phyloP scores from a whole-genome alignment of 2,113 vertebrate species.

The Centropus bengalensis region DNA sequence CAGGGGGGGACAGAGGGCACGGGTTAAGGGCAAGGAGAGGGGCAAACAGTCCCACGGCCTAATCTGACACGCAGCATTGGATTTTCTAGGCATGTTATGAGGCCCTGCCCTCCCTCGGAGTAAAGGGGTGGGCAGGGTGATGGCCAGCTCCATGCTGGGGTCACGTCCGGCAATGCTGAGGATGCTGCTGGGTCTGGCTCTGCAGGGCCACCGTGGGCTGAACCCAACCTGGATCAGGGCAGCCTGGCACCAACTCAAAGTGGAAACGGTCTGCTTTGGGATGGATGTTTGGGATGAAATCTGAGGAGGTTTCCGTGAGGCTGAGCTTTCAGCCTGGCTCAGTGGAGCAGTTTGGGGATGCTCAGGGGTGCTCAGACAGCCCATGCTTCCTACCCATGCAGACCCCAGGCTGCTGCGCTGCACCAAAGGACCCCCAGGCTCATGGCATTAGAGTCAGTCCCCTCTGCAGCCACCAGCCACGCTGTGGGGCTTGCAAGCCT shows the following conservation, averaged over 20 bases:
- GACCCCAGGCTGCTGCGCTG: neutral
- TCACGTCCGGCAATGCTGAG: rapidly evolving
- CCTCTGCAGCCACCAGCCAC: neutral
- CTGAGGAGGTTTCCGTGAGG: neutral
- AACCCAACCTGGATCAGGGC: neutral
- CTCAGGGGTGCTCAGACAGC: neutral
- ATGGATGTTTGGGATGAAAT: neutral
- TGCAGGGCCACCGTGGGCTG: neutral
- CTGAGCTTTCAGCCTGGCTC: neutral
- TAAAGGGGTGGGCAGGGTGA: neutral
- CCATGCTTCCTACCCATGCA: neutral
- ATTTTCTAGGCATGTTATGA: neutral
- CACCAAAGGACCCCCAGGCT: neutral
- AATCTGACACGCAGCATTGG: neutral
- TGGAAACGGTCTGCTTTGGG: neutral
- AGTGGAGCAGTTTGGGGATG: neutral
- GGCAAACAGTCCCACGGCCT: neutral
- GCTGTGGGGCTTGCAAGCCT: neutral
- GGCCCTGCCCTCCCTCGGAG: neutral
- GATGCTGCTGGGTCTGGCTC: neutral
- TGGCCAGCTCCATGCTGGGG: neutral
- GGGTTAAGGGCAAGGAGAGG: neutral
- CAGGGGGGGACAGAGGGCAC: neutral
- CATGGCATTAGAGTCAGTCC: neutral
- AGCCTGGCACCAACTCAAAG: neutral